Evolutionary conservation across 2,113 vertebrate genomes (phyloP), one percentile per base, ranked within the genome.

Genomic region (Pangasianodon hypophthalmus): DNA sequence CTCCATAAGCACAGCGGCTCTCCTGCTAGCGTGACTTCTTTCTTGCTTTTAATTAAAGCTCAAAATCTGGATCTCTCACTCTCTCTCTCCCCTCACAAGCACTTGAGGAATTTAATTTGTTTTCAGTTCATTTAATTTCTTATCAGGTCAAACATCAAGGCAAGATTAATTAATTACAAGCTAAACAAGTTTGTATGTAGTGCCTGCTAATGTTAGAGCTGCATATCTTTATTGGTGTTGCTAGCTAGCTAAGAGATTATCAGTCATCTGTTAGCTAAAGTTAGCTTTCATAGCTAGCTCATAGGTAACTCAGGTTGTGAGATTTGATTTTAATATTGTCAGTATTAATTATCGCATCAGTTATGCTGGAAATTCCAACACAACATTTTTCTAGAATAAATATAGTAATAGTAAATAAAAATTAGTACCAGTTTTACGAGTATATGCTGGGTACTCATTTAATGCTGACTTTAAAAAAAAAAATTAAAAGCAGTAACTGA

Each of bases 11-110:
- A 32, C 24, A 58, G 77, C 71, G 93, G 90, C 90, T 91, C 92
- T 60, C 64, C 56, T 81, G 69, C 88, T 84, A 88, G 93, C 92
- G 92, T 95, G 93, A 95, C 93, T 94, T 93, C 94, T 95, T 94
- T 95, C 94, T 29, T 46, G 24, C 37, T 89, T 95, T 95, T 95
- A 96, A 95, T 95, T 95, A 95, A 93, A 94, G 94, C 86, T 94
- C 92, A 92, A 93, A 94, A 94, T 95, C 92, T 93, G 90, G 79
- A 90, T 91, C 71, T 46, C 8, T 50, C 29, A 69, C 52, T 60
- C 32, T 54, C n/a, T 56, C 56, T 62, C 41, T 50, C 46, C 50
- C n/a, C 48, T 67, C 46, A 54, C 26, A 64, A 77, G 32, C 26
- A 81, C 29, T 54, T 81, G 44, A 81, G 26, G 5, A 50, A 50